Percentiles rank a stretch among this genome's conserved stretches.
Conservation (phyloP, 2,113 vertebrate genomes). For the Rhinoptilus africanus region DNA sequence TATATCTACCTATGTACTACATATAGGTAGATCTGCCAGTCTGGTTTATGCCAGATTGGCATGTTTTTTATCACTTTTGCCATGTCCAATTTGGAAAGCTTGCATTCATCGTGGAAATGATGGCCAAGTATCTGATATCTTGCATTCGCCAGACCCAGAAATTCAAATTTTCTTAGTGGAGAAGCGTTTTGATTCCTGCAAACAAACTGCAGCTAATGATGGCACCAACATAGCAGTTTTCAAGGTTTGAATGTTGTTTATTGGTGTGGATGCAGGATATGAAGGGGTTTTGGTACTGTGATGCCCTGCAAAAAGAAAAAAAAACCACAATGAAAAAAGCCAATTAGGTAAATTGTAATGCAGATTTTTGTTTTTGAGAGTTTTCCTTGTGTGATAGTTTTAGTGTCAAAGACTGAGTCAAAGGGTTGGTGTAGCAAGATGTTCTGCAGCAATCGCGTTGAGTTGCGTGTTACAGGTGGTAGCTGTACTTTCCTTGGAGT, state of each 20-base stretch:
- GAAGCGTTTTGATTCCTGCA: not conserved
- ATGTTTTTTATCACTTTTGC: not conserved
- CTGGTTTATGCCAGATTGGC: not conserved
- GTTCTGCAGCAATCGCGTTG: not conserved
- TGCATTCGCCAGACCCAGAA: not conserved
- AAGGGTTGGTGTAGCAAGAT: not conserved
- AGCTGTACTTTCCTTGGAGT: not conserved
- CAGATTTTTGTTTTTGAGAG: not conserved
- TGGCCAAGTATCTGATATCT: not conserved
- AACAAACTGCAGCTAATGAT: not conserved
- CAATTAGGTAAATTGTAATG: not conserved
- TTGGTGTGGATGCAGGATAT: not conserved
- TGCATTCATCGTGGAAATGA: not conserved
- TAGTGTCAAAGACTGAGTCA: not conserved
- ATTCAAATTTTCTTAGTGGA: not conserved
- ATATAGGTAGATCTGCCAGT: not conserved
- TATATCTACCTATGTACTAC: not conserved
- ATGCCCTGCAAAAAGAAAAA: not conserved
- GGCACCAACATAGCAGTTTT: not conserved
- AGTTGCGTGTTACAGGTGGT: not conserved
- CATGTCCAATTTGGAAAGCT: not conserved
- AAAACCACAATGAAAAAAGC: not conserved
- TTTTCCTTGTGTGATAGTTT: not conserved
- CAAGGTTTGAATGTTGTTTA: not conserved
- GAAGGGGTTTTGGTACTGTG: not conserved